A percentile compares a stretch with the other conserved stretches of the same genome.
Evolutionary conservation across 2,797 vertebrate genomes (phyloP).

Genomic region (Neopelma chrysocephalum): DNA sequence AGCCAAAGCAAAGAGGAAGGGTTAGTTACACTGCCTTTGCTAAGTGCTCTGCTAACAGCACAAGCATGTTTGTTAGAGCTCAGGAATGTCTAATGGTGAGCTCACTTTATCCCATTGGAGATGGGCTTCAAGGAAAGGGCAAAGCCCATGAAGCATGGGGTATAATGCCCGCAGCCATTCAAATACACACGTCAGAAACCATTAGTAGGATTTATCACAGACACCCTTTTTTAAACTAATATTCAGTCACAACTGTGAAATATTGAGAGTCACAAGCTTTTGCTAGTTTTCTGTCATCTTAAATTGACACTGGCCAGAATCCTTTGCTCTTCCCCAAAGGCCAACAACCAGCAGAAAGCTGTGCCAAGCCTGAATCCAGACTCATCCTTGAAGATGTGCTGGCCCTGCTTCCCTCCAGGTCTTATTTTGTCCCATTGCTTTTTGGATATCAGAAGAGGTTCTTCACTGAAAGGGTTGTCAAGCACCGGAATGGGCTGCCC

Average conservation of each 20-base stretch:
- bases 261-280: not conserved
- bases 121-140: not conserved
- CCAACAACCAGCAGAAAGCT: not conserved
- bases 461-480: not conserved
- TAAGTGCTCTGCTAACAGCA: not conserved
- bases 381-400: not conserved
- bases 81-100: not conserved
- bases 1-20: slow-evolving; percentile 29
- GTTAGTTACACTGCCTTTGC: not conserved
- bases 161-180: not conserved
- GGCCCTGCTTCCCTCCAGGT: not conserved
- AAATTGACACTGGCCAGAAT: not conserved
- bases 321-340: not conserved
- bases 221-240: not conserved
- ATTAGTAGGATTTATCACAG: not conserved
- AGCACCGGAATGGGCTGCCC: not conserved
- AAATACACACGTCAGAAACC: rapidly evolving
- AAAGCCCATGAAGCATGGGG: not conserved
- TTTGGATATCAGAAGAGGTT: not conserved
- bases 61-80: not conserved
- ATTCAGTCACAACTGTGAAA: not conserved
- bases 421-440: not conserved
- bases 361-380: not conserved
- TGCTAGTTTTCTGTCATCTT: not conserved
- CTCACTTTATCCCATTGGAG: not conserved